A percentile compares a stretch with the other conserved stretches of the same genome.
These are phyloP conservation scores for human (Homo sapiens) DNA, from an alignment of 2,113 vertebrate species.

Conservation along the genomic window DNA sequence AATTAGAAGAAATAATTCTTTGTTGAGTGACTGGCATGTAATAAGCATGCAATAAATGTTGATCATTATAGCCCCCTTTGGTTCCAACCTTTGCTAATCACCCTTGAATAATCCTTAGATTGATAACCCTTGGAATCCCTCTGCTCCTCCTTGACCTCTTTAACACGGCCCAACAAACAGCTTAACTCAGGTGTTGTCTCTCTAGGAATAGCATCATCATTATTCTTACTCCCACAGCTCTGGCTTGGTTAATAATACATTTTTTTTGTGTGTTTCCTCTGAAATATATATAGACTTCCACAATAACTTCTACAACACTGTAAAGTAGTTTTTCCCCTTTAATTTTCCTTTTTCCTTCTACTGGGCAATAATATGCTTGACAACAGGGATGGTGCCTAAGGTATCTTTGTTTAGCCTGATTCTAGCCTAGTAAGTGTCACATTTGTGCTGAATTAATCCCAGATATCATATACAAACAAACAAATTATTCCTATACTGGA, in stretches of 20 bases:
- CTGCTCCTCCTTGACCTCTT: not conserved
- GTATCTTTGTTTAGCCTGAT: not conserved
- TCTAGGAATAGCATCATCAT: not conserved
- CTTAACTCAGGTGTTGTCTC: not conserved
- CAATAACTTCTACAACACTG: not conserved
- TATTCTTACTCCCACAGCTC: not conserved
- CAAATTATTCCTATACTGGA: not conserved
- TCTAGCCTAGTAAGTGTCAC: not conserved
- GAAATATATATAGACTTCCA: not conserved
- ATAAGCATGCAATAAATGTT: not conserved
- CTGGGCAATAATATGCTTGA: not conserved
- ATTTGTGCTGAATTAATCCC: not conserved
- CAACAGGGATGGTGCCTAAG: not conserved
- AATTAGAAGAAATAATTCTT: not conserved
- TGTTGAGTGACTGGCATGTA: not conserved
- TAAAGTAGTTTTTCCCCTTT: not conserved
- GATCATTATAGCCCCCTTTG: not conserved
- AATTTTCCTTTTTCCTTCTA: not conserved
- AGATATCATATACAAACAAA: not conserved
- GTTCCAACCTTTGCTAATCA: not conserved
- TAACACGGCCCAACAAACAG: not conserved
- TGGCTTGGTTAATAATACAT: not conserved
- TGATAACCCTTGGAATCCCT: not conserved
- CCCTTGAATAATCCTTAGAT: not conserved
- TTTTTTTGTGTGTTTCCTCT: not conserved